Base-by-base conservation (phyloP, 2,113 vertebrate species). In the Gymnorhina tibicen region DNA sequence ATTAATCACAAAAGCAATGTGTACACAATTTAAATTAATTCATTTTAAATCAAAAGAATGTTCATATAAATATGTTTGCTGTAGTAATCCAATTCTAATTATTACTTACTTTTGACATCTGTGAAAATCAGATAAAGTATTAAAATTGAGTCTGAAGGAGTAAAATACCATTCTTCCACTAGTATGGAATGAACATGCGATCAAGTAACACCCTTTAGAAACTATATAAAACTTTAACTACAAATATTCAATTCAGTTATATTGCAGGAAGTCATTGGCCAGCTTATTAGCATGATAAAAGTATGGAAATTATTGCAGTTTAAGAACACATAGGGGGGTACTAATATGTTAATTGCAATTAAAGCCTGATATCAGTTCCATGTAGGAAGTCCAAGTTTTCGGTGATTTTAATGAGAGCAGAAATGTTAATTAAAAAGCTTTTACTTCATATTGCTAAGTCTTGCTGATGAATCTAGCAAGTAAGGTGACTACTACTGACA, bases 271-370 rank as follows among this genome's bases (percentile, higher is more conserved):
- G 39, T 39, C 78, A 89, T 66, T 94, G 78, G 16, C 46, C 59
- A 67, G 8, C 28, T 87, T 79, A 81, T 91, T 85, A 87, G 11
- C 35, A 90, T 79, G 58, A 76, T 73, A 83, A 69, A 89, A 93
- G 19, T 79, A 87, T 69, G 78, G 55, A 93, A 95, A 93, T 82
- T 66, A 79, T 55, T 87, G 39, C 67, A 73, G 55, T 69, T 85
- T 94, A 96, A 91, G 41, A 91, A 89, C 58, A 53, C 55, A 73
- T 49, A 23, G 20, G 32, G 68, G 44, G 66, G 41, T 75, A 73
- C 55, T 83, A 92, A 67, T 53, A 72, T 39, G 53, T 68, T 94
- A 96, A 89, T 89, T 96, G 70, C 49, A 87, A 94, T 96, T 95
- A 91, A 94, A 95, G 46, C 8, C 64, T 94, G 58, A 75, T 94